Evolutionary conservation across 2,797 vertebrate genomes (phyloP).

Genomic region (Poeciliopsis turneri): DNA sequence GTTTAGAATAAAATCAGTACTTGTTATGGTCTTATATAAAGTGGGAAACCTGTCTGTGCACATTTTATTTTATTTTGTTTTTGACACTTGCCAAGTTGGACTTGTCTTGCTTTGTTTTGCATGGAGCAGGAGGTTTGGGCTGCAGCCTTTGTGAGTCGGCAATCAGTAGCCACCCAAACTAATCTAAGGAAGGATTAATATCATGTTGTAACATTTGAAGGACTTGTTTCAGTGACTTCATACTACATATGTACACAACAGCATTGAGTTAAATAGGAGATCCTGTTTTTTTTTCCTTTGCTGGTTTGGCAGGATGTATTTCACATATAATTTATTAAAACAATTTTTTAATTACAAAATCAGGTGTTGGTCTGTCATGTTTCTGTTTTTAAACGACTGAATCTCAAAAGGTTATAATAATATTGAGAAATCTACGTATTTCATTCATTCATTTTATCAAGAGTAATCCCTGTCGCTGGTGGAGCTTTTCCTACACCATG

Average conservation of each 20-base stretch:
- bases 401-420: not conserved
- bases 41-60: constrained; percentile 43
- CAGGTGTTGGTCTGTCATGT: constrained; percentile 54
- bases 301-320: constrained; percentile 67
- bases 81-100: constrained; percentile 28
- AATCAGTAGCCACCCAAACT: constrained; percentile 59
- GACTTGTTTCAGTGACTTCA: constrained; percentile 60
- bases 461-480: not conserved
- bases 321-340: constrained; percentile 83
- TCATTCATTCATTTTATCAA: not conserved
- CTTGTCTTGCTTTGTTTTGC: constrained; percentile 61
- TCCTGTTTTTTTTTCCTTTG: constrained; percentile 61
- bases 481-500: not conserved
- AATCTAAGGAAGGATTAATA: constrained; percentile 48
- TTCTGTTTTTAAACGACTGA: constrained; percentile 15
- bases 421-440: not conserved
- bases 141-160: constrained; percentile 56
- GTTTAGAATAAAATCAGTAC: constrained; percentile 41
- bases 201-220: constrained; percentile 46
- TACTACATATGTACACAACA: constrained; percentile 54
- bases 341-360: constrained; percentile 76
- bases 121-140: constrained; percentile 59
- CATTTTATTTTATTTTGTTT: constrained; percentile 26
- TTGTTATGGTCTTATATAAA: constrained; percentile 30
- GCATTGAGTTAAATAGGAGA: constrained; percentile 57